Evolutionary conservation across 2,888 invertebrate genomes (phyloP).

Genomic region (Schizotus pectinicornis): DNA sequence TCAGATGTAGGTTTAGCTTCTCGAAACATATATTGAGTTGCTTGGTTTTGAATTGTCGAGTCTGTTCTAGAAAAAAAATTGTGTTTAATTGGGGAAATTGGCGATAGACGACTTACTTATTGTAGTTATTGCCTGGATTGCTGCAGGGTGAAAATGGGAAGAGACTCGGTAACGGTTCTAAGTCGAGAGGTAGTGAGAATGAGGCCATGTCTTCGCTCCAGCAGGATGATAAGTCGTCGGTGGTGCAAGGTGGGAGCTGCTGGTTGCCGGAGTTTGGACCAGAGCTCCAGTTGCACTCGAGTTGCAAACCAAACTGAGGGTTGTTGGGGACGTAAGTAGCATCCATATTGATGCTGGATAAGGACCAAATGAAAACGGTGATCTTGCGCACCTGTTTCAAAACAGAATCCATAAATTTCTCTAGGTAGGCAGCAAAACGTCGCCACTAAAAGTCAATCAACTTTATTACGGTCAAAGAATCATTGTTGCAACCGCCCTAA

Average conservation of each 20-base stretch:
- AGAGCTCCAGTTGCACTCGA: constrained; percentile 58
- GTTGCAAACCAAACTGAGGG: constrained; percentile 68
- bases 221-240: constrained; percentile 56
- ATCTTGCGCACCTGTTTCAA: constrained; percentile 42
- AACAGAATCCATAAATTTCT: constrained; percentile 21
- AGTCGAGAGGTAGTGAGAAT: constrained; percentile 83
- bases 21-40: constrained; percentile 31
- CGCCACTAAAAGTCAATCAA: neutral
- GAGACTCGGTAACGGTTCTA: constrained; percentile 85
- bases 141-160: constrained; percentile 88
- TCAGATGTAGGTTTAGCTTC: constrained; percentile 58
- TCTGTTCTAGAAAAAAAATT: constrained; percentile 43
- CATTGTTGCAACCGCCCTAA: neutral
- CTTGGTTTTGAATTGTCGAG: constrained; percentile 40
- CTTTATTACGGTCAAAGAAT: neutral
- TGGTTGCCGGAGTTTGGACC: constrained; percentile 44
- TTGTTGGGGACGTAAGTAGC: constrained; percentile 70
- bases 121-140: constrained; percentile 65
- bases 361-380: constrained; percentile 23
- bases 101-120: constrained; percentile 59
- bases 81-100: neutral
- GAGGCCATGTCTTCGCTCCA: constrained; percentile 80
- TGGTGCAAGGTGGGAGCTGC: constrained; percentile 51
- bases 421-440: neutral
- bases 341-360: constrained; percentile 59